Evolutionary conservation across 2,113 vertebrate species (phyloP), one percentile per base, ranked within the genome.

Genomic region (Chamaetylas fuelleborni): DNA sequence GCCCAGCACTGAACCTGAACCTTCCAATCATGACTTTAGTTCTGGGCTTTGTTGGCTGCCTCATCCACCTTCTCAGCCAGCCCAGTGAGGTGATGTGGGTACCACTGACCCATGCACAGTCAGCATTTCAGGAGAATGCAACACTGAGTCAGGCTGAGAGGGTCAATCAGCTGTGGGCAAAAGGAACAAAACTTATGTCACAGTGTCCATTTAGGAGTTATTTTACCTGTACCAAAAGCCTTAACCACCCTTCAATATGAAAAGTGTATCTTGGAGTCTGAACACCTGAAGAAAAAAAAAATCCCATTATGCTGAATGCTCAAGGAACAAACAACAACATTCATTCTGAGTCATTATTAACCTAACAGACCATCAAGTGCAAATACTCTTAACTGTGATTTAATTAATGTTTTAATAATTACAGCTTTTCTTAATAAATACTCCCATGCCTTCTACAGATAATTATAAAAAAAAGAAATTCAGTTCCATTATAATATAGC

Each of bases 311-410:
- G 45, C 36, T 40, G 88, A 73, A 86, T 73, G 81, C 80, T 90
- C 56, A 56, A 56, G 65, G 53, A 81, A 78, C 22, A 90, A 87
- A 70, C n/a, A 53, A 60, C 13, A 9, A 36, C 65, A 43, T 71
- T 48, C 4, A 62, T 81, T 93, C 67, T n/a, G 42, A 81, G 77
- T 85, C 42, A 78, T 90, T 64, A 86, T 71, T 89, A 92, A 95
- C 64, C 81, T 81, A 95, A 92, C 56, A 66, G 90, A 81, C 72
- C 86, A 84, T 84, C 83, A 86, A 78, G 92, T 78, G 64, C 50
- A 92, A 93, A 82, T 43, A 72, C 42, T 86, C 51, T 54, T 2
- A 86, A 83, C 62, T 45, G 81, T 47, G 48, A 77, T 43, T 92
- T 83, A 94, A 86, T 81, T 88, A 81, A 83, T 3, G 11, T 58